Evolutionary conservation across 2,888 invertebrate species (phyloP), one percentile per base, ranked within the genome.

Genomic region (Agrotis clavis): DNA sequence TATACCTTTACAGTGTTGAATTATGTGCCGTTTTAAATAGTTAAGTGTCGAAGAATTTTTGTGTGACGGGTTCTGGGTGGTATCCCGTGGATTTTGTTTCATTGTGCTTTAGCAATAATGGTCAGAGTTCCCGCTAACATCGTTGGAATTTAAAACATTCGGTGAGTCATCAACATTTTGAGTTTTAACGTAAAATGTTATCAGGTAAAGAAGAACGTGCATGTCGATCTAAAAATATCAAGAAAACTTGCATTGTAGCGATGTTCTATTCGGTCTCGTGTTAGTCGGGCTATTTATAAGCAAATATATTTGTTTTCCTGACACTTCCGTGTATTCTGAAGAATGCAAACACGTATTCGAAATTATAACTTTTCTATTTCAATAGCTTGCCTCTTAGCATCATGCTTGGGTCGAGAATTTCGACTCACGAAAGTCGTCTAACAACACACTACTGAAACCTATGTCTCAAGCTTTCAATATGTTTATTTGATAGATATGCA

Each of bases 81-180:
- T 92, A 93, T 94, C 94, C 94, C 87, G 89, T 91, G 90, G 93
- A 93, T 92, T 93, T 90, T 86, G 90, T 93, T 92, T 92, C 91
- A 89, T 89, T 91, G 91, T 93, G 91, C 84, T 84, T 50, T 89
- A 91, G 92, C 91, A 93, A 93, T 94, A 94, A 95, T 96, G 96
- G 90, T 92, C 90, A 89, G 89, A 90, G 89, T 94, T 94, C 94
- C 94, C 94, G 93, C 94, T 95, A 91, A 92, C 92, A 90, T 93
- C 92, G 91, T 94, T 94, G 94, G 94, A 95, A 95, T 96, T 95
- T 95, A 94, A 95, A 95, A 92, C 91, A 95, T 94, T 94, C 89
- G 95, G 96, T 96, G 96, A 96, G 96, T 96, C 96, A 96, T 93
- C 93, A 87, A 82, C 89, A 85, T 91, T 93, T 93, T 89, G 86